Conservation (phyloP, 92 coral and sea anemone genomes). For the Actinostola sp. region DNA sequence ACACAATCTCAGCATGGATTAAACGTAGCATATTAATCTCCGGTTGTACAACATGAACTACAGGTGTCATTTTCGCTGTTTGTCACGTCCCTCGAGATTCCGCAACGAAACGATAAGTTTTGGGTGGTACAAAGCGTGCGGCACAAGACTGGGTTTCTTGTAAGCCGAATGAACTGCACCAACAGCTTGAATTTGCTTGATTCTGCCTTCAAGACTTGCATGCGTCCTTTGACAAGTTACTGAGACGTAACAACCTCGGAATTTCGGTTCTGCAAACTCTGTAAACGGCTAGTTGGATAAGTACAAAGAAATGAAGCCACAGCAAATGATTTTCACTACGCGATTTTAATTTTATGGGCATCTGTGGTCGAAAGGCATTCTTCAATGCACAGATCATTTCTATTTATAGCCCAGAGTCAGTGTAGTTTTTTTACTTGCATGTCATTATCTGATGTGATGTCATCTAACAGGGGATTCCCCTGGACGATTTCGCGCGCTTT, state of each 20-base stretch:
- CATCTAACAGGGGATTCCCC: constrained; percentile 30
- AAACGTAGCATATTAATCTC: no score
- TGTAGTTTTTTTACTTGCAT: constrained; percentile 10
- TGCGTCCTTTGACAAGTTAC: no score
- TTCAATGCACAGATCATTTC: neutral
- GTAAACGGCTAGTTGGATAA: constrained; percentile 12
- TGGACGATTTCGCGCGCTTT: constrained; percentile 20
- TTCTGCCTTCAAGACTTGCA: no score
- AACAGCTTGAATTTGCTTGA: no score
- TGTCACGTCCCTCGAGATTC: no score
- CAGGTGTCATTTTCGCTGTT: no score
- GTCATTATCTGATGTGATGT: constrained; percentile 5
- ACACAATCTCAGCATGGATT: no score
- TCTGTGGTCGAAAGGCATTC: neutral
- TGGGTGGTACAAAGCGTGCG: no score
- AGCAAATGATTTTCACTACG: neutral
- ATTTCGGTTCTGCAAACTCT: neutral
- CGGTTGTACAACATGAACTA: no score
- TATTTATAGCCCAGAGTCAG: constrained; percentile 5
- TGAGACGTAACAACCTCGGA: neutral
- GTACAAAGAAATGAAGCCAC: neutral
- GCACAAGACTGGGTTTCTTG: no score
- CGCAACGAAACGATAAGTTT: no score
- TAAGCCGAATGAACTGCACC: no score
- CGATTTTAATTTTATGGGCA: neutral